These are phyloP conservation scores for Anableps anableps DNA, from an alignment of 2,797 vertebrate genomes.

Conservation along the genomic window DNA sequence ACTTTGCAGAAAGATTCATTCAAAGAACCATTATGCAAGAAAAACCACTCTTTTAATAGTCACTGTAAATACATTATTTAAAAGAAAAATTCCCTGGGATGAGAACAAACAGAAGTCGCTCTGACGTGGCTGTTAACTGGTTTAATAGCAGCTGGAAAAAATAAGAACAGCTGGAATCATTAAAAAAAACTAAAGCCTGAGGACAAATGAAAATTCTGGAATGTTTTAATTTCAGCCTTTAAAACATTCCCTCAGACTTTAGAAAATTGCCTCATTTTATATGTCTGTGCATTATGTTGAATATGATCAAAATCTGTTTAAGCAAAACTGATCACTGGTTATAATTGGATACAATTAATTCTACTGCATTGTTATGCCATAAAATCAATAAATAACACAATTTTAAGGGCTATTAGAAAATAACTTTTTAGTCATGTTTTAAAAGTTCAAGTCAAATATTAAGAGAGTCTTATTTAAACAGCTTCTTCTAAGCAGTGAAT, in stretches of 20 bases:
- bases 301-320: slow-evolving; percentile 17
- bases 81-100: slow-evolving; percentile 18
- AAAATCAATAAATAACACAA: slow-evolving; percentile 34
- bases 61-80: slow-evolving; percentile 22
- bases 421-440: background rate
- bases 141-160: slow-evolving; percentile 56
- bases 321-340: slow-evolving; percentile 4
- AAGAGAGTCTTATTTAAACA: too few relatives aligned
- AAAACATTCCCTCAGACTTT: slow-evolving; percentile 15
- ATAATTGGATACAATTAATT: slow-evolving; percentile 9
- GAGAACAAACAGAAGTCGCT: slow-evolving; percentile 34
- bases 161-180: slow-evolving; percentile 54
- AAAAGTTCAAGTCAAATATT: too few relatives aligned
- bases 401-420: slow-evolving; percentile 16
- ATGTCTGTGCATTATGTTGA: slow-evolving; percentile 15
- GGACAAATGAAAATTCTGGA: slow-evolving; percentile 40
- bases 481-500: too few relatives aligned
- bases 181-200: slow-evolving; percentile 39
- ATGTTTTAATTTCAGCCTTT: slow-evolving; percentile 29
- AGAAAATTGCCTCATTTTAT: slow-evolving; percentile 32
- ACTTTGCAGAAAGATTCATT: slow-evolving; percentile 17
- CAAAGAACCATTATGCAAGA: slow-evolving; percentile 5
- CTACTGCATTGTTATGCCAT: slow-evolving; percentile 28
- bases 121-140: slow-evolving; percentile 41
- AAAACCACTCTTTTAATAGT: slow-evolving; percentile 9